Percentiles rank a stretch among this genome's conserved stretches.
Evolutionary conservation across 2,888 invertebrate genomes (phyloP).

Genomic region (Morpho deidamia): DNA sequence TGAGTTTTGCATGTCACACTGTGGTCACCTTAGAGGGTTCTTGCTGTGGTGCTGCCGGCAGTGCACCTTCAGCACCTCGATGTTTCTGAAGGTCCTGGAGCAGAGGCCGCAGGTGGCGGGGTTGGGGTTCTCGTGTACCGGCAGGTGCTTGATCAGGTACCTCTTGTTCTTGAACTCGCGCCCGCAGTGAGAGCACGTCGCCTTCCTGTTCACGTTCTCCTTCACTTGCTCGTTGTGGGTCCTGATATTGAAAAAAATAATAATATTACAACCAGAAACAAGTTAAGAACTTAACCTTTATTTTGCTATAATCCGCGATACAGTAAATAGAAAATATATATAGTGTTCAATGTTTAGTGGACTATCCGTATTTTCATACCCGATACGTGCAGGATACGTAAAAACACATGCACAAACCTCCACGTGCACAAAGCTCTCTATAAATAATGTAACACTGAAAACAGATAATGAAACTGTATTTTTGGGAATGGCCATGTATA

Average conservation of each 20-base stretch:
- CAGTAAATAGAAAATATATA: too few relatives aligned
- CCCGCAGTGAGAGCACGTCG: slow-evolving; percentile 36
- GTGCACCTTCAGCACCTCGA: slow-evolving; percentile 32
- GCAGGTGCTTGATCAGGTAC: slow-evolving; percentile 36
- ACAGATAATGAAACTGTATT: too few relatives aligned
- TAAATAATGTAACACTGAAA: too few relatives aligned
- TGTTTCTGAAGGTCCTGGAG: slow-evolving; percentile 28
- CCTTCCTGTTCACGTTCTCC: slow-evolving; percentile 12
- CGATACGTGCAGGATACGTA: too few relatives aligned
- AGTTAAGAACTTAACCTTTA: too few relatives aligned
- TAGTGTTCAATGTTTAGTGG: too few relatives aligned
- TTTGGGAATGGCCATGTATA: too few relatives aligned
- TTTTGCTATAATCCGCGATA: too few relatives aligned
- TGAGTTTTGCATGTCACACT: not conserved
- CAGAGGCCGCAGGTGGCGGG: slow-evolving; percentile 32
- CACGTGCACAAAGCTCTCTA: too few relatives aligned
- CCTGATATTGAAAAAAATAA: slow-evolving; percentile 11
- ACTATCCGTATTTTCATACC: too few relatives aligned
- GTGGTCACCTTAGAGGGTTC: slow-evolving; percentile 17
- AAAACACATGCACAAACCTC: too few relatives aligned
- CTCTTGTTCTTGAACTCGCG: slow-evolving; percentile 36
- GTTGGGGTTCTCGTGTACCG: slow-evolving; percentile 29
- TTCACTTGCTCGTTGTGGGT: slow-evolving; percentile 36
- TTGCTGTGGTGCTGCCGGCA: slow-evolving; percentile 30
- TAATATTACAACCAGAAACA: too few relatives aligned